Conservation (phyloP, 2,113 vertebrate genomes). For the Neodontobutis hainanensis region DNA sequence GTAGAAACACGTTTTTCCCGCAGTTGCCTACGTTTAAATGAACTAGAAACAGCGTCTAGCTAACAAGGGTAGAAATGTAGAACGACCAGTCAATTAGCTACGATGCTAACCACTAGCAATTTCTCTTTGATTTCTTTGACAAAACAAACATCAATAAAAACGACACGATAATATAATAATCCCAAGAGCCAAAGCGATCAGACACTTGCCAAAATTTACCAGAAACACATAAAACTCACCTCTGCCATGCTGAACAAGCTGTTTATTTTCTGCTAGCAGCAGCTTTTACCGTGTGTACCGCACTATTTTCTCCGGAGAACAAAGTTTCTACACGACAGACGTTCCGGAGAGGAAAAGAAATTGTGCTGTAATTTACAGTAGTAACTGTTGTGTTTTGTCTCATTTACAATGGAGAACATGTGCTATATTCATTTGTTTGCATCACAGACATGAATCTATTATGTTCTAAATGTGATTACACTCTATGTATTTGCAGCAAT, state of each 20-base stretch:
- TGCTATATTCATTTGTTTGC: neutral
- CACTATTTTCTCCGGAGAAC: constrained; percentile 21
- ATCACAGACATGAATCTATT: neutral
- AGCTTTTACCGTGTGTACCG: constrained; percentile 7
- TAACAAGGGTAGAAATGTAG: neutral
- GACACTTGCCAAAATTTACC: neutral
- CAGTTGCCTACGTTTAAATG: no score
- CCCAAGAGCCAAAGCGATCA: neutral
- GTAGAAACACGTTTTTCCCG: no score
- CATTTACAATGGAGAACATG: neutral
- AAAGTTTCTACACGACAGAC: neutral
- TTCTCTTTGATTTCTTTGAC: neutral
- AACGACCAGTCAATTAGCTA: constrained; percentile 5
- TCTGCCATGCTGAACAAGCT: constrained; percentile 62
- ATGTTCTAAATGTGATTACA: neutral
- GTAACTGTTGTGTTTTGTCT: neutral
- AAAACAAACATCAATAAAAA: neutral
- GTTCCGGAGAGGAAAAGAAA: constrained; percentile 28
- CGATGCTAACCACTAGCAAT: constrained; percentile 6
- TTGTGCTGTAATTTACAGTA: neutral
- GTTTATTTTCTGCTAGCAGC: constrained; percentile 38
- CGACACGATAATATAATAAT: neutral
- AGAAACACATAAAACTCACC: constrained; percentile 28
- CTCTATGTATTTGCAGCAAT: neutral
- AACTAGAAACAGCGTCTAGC: neutral